Evolutionary conservation across 2,113 vertebrate genomes (phyloP), one percentile per base, ranked within the genome.

Genomic region (Ochotona princeps): DNA sequence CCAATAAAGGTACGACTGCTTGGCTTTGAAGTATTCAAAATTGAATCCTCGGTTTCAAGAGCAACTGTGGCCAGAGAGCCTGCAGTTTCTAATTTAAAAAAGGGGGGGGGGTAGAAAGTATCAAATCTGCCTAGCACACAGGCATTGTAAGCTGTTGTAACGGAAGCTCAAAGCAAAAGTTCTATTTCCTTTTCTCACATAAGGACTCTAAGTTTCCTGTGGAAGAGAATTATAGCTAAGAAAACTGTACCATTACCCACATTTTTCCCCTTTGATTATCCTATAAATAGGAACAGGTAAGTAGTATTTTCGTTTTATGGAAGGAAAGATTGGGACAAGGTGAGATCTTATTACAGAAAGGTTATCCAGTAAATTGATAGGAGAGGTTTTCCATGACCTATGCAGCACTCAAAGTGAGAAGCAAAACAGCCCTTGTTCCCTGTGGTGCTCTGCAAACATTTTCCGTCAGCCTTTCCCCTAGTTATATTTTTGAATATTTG

Each of bases 11-110:
- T 30, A 75, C 21, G 26, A 76, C 91, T 94, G 74, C 87, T 95
- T 97, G 94, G 96, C 93, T 95, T 89, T 96, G 95, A 97, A 97
- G 87, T 97, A 97, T 96, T 97, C 89, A 94, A 96, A 97, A 97
- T 84, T 89, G 92, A 97, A 95, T 93, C 91, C 86, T 97, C 93
- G 96, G 93, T 95, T 97, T 97, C 66, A 94, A 91, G 94, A 95
- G 81, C 78, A 95, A 92, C 82, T 96, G 66, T 95, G 93, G 67
- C 90, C 91, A 66, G 95, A 96, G 89, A 83, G 0, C 95, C 94
- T 93, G 91, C 82, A 96, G 93, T 85, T 97, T 96, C 89, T 91
- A 94, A 21, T 6, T 28, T 38, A 83, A 94, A 88, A 96, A 96
- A 97, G 95, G 88, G 54, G 54, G 18, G 54, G 38, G 47, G n/a